These are phyloP conservation scores for Oreochromis aureus DNA, from an alignment of 2,113 vertebrate genomes.

Conservation along the genomic window DNA sequence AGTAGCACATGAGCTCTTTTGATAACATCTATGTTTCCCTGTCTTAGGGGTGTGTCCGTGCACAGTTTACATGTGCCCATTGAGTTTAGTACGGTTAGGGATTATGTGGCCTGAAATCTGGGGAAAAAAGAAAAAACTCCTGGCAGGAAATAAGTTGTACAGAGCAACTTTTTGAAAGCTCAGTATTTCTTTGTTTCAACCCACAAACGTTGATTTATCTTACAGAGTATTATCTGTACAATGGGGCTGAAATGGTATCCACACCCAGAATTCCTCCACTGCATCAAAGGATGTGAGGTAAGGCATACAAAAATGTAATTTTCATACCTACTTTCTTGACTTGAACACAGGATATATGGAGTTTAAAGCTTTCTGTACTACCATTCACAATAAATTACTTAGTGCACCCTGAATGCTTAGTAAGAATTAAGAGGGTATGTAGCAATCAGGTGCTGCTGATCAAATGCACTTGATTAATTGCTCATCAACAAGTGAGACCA, in stretches of 20 bases:
- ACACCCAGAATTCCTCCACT: conserved; percentile 86
- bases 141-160: not conserved
- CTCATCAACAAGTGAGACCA: not conserved
- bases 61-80: not conserved
- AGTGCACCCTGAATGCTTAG: not conserved
- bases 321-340: not conserved
- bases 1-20: not conserved
- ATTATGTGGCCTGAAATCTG: not conserved
- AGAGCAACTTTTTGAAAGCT: not conserved
- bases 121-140: not conserved
- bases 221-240: conserved; percentile 89
- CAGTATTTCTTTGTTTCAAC: not conserved
- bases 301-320: conserved; percentile 20
- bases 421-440: not conserved
- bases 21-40: not conserved
- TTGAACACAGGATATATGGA: not conserved
- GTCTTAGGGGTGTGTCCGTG: not conserved
- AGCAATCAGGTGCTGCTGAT: not conserved
- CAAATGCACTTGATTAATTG: not conserved
- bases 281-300: conserved; percentile 97
- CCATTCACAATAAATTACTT: not conserved
- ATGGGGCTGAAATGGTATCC: conserved; percentile 95
- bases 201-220: conserved; percentile 27
- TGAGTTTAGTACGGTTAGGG: not conserved
- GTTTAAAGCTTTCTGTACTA: not conserved